A percentile compares a stretch with the other conserved stretches of the same genome.
These are phyloP conservation scores for Polymixis lichenea DNA, from an alignment of 2,888 invertebrate species.

Conservation along the genomic window DNA sequence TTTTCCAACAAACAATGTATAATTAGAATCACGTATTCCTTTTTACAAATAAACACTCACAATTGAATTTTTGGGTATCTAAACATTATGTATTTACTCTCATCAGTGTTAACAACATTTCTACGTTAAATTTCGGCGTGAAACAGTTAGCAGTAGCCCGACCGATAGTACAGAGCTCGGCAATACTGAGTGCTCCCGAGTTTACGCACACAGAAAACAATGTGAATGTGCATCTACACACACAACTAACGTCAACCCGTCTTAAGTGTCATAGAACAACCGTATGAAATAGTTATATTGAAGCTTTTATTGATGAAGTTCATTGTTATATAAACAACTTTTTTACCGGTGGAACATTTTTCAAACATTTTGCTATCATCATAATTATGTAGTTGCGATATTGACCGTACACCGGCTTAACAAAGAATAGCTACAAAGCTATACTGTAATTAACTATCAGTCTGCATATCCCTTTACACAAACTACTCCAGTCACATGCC, in stretches of 20 bases:
- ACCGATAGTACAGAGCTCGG: no score
- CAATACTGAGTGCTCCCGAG: no score
- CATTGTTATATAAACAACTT: background rate
- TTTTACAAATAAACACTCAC: background rate
- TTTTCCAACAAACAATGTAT: background rate
- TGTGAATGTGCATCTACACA: no score
- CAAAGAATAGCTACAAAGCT: background rate
- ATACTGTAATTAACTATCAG: background rate
- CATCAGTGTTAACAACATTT: background rate
- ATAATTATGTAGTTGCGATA: background rate
- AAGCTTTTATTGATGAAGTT: background rate
- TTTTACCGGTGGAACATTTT: background rate
- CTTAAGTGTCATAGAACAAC: no score
- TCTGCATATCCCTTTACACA: background rate
- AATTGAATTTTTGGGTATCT: background rate
- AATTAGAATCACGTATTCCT: constrained; percentile 1
- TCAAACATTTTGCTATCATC: background rate
- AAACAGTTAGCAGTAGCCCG: no score
- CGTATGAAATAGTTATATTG: background rate
- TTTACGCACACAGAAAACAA: no score
- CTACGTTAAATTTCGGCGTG: no score
- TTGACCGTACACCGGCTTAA: no score
- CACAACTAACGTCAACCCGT: no score
- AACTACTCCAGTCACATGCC: background rate
- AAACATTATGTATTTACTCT: background rate